These are phyloP conservation scores for Leptogaster cylindrica DNA, from an alignment of 2,888 invertebrate species.

Conservation along the genomic window DNA sequence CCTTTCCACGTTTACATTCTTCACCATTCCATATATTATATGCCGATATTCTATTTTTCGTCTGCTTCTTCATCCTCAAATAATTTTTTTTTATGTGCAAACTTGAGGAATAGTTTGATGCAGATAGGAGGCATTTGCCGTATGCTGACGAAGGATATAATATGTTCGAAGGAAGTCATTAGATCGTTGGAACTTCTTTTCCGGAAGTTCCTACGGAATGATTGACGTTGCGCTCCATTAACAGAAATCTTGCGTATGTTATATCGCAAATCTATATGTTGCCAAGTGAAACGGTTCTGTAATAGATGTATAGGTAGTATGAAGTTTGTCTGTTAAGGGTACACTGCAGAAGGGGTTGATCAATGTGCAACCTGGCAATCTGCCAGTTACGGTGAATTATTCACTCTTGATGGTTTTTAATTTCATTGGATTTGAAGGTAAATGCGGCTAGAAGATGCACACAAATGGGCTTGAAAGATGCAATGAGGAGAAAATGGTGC, in stretches of 20 bases:
- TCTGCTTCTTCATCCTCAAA: too few relatives aligned
- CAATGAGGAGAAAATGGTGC: too few relatives aligned
- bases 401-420: too few relatives aligned
- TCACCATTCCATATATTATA: slow-evolving; percentile 26
- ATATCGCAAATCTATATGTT: not conserved
- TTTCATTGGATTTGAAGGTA: too few relatives aligned
- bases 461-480: too few relatives aligned
- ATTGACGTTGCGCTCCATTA: slow-evolving; percentile 40
- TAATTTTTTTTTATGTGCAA: slow-evolving; percentile 37
- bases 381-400: slow-evolving; percentile 7
- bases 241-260: not conserved
- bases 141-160: slow-evolving; percentile 40
- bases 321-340: not conserved
- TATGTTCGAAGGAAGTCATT: slow-evolving; percentile 41
- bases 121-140: slow-evolving; percentile 3
- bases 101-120: slow-evolving; percentile 36
- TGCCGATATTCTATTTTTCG: too few relatives aligned
- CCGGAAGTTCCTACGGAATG: slow-evolving; percentile 35
- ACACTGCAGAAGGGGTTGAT: slow-evolving; percentile 31
- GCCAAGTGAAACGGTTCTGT: not conserved
- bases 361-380: slow-evolving; percentile 15
- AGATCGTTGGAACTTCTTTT: slow-evolving; percentile 37
- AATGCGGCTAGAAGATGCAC: too few relatives aligned
- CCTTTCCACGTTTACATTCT: not conserved
- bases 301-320: too few relatives aligned